phyloP scores from a whole-genome alignment of 1,140 invertebrate genomes.

The Drosophila sproati region DNA sequence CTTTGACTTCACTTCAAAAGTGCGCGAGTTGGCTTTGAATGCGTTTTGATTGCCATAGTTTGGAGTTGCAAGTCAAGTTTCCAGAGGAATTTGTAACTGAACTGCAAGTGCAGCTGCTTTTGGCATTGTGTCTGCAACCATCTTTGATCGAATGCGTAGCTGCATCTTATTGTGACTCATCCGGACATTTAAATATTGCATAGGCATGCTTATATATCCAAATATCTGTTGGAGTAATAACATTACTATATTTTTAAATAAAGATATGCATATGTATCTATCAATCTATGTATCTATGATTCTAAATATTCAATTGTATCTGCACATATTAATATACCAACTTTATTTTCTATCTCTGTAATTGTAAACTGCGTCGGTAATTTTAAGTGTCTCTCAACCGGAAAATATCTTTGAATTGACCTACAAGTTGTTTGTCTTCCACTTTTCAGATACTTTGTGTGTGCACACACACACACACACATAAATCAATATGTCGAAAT shows the following conservation, averaged over 20 bases:
- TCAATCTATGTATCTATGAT: background rate
- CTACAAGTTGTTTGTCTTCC: background rate
- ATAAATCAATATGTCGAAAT: conserved; percentile 39
- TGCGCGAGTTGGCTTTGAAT: background rate
- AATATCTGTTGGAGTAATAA: no score
- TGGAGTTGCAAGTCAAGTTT: background rate
- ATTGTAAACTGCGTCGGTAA: background rate
- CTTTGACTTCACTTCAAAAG: conserved; percentile 3
- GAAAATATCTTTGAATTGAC: background rate
- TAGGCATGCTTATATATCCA: no score
- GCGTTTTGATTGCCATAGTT: background rate
- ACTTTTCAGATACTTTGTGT: conserved; percentile 16
- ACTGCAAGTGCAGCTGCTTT: no score
- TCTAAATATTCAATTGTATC: background rate
- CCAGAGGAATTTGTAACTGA: no score
- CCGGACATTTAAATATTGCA: no score
- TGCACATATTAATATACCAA: background rate
- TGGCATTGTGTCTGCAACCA: background rate
- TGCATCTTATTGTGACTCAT: no score
- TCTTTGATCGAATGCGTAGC: no score
- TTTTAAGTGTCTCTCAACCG: background rate
- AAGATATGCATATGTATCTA: no score
- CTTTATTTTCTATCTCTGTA: background rate
- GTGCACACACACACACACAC: background rate
- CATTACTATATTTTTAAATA: background rate